phyloP scores from a whole-genome alignment of 2,113 vertebrate genomes.

The Phrynosoma platyrhinos region DNA sequence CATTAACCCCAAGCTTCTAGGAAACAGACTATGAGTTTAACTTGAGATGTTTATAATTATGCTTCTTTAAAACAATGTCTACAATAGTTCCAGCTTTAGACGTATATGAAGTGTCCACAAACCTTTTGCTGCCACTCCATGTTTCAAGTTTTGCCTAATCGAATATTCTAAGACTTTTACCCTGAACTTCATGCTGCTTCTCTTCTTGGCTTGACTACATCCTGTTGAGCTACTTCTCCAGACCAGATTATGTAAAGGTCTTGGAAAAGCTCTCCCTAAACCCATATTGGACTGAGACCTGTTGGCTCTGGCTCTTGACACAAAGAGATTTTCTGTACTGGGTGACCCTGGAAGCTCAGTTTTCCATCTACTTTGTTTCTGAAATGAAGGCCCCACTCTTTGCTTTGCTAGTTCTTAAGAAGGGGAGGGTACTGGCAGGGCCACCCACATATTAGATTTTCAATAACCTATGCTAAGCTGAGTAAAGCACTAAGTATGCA shows the following conservation, averaged over 20 bases:
- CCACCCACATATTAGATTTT: conserved; percentile 37
- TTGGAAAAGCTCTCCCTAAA: neutral
- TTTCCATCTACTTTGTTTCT: conserved; percentile 12
- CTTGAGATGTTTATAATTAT: neutral
- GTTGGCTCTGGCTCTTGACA: neutral
- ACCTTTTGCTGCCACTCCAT: neutral
- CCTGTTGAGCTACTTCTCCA: conserved; percentile 7
- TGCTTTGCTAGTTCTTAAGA: conserved; percentile 12
- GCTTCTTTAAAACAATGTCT: neutral
- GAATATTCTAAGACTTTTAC: neutral
- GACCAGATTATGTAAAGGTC: neutral
- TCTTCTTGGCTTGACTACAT: conserved; percentile 22
- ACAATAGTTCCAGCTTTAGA: neutral
- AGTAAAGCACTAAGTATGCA: conserved; percentile 29
- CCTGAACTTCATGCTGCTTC: neutral
- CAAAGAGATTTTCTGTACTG: conserved; percentile 12
- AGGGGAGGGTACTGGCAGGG: conserved; percentile 21
- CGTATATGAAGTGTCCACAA: neutral
- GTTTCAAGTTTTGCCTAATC: neutral
- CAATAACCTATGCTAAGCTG: conserved; percentile 19
- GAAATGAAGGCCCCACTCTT: conserved; percentile 9
- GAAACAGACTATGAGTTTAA: neutral
- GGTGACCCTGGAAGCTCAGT: neutral
- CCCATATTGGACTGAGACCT: neutral
- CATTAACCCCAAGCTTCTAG: neutral